These are phyloP conservation scores for Endotricha flammealis DNA, from an alignment of 2,888 invertebrate genomes.

Conservation along the genomic window DNA sequence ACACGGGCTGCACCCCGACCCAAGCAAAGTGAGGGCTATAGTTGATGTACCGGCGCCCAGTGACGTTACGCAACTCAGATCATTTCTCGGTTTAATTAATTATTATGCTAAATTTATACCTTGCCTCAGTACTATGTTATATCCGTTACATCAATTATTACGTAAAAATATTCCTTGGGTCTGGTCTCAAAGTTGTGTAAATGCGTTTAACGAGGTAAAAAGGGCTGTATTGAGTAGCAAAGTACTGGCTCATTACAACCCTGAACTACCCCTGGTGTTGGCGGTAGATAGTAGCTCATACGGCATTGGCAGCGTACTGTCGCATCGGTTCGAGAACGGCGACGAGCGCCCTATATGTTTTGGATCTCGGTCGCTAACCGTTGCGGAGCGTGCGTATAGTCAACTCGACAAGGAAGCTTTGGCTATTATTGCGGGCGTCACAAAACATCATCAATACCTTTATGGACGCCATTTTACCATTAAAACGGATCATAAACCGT, in stretches of 20 bases:
- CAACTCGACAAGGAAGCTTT: no score
- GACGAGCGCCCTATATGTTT: conserved; percentile 21
- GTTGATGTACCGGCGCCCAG: conserved; percentile 10
- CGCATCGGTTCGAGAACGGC: conserved; percentile 15
- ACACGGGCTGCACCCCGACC: conserved; percentile 13
- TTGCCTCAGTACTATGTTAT: conserved; percentile 16
- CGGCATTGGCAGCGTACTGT: conserved; percentile 21
- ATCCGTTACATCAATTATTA: conserved; percentile 19
- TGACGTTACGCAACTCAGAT: conserved; percentile 16
- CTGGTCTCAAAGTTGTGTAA: conserved; percentile 15
- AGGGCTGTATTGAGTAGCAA: conserved; percentile 10
- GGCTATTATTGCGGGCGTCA: no score
- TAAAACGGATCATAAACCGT: no score
- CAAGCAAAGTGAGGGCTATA: conserved; percentile 17
- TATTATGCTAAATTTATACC: conserved; percentile 21
- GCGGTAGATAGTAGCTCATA: conserved; percentile 24
- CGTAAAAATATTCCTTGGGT: conserved; percentile 14
- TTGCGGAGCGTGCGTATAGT: conserved; percentile 24
- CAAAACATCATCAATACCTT: no score
- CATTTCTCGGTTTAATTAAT: conserved; percentile 22
- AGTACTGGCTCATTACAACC: conserved; percentile 16
- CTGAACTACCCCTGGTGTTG: conserved; percentile 17
- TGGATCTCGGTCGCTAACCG: conserved; percentile 22
- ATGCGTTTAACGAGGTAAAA: conserved; percentile 15
- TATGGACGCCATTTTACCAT: no score